phyloP scores from a whole-genome alignment of 2,113 vertebrate species.

The Pungitius pungitius region DNA sequence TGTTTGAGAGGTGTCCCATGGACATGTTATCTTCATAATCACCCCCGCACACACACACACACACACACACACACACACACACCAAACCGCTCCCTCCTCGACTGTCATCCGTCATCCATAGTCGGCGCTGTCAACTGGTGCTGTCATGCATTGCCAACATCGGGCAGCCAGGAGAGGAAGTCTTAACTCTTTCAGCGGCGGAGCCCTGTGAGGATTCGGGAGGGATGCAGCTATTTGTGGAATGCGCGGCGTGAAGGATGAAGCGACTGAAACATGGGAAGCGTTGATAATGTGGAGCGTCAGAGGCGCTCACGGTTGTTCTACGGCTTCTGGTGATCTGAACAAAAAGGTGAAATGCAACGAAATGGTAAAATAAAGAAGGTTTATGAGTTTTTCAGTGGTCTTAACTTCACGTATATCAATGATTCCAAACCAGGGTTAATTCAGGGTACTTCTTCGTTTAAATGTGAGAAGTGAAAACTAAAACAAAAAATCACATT shows the following conservation, averaged over 20 bases:
- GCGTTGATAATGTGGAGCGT: constrained; percentile 44
- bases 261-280: constrained; percentile 49
- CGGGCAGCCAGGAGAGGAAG: constrained; percentile 69
- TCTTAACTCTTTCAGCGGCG: constrained; percentile 71
- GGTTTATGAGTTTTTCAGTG: neutral
- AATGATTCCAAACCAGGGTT: neutral
- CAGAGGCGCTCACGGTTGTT: constrained; percentile 34
- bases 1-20: constrained; percentile 64
- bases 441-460: neutral
- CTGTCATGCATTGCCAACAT: constrained; percentile 81
- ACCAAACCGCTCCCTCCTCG: constrained; percentile 65
- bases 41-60: constrained; percentile 36
- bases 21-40: constrained; percentile 80
- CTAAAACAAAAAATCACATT: neutral
- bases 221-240: constrained; percentile 71
- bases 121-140: constrained; percentile 78
- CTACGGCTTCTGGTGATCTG: constrained; percentile 1
- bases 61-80: constrained; percentile 39
- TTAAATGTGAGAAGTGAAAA: neutral
- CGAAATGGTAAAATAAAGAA: neutral
- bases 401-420: neutral
- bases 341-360: neutral
- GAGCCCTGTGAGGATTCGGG: constrained; percentile 52
- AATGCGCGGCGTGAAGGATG: constrained; percentile 54
- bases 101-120: constrained; percentile 84